These are phyloP conservation scores for Larimichthys crocea DNA, from an alignment of 2,113 vertebrate genomes.

Conservation along the genomic window DNA sequence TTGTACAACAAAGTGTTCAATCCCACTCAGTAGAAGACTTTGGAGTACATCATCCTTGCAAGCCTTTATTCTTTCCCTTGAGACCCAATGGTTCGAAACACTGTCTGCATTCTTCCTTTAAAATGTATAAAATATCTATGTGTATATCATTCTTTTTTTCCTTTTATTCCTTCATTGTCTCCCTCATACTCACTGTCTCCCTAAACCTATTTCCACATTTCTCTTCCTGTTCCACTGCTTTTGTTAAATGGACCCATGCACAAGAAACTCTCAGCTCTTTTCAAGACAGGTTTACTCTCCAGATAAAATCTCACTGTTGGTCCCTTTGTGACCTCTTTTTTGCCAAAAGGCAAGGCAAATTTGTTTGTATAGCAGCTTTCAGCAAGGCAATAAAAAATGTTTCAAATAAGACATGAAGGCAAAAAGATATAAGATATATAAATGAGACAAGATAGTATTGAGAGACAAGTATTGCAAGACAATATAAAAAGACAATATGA, in stretches of 20 bases:
- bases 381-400: neutral
- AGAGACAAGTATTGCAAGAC: neutral
- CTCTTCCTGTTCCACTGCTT: slow-evolving; percentile 25
- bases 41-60: neutral
- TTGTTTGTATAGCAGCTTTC: neutral
- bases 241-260: slow-evolving; percentile 48
- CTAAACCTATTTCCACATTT: slow-evolving; percentile 25
- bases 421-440: neutral
- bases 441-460: neutral
- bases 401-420: neutral
- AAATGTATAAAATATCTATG: slow-evolving; percentile 19
- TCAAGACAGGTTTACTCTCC: slow-evolving; percentile 57
- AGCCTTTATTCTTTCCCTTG: slow-evolving; percentile 6
- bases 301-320: slow-evolving; percentile 68
- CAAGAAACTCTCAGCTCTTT: slow-evolving; percentile 59
- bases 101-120: neutral
- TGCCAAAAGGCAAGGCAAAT: slow-evolving; percentile 21
- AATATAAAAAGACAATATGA: neutral
- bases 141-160: neutral
- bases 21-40: slow-evolving; percentile 8
- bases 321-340: slow-evolving; percentile 46
- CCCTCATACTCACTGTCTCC: neutral
- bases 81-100: neutral
- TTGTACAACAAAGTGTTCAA: slow-evolving; percentile 5
- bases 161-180: neutral